Base-by-base conservation (phyloP, 2,888 invertebrate genomes). In the Netelia melanura region DNA sequence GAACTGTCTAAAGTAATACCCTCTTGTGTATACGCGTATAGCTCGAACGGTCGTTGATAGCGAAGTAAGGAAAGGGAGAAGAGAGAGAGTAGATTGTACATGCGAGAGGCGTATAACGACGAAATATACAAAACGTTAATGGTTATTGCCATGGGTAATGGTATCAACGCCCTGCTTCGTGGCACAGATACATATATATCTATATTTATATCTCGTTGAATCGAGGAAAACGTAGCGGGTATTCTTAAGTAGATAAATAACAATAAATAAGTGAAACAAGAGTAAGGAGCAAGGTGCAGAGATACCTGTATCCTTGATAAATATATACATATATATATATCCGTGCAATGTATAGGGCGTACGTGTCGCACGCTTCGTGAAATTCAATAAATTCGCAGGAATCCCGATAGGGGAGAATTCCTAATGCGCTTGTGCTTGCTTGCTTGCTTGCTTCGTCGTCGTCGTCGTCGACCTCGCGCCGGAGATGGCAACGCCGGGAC, bases 371-470 rank as follows among this genome's bases (percentile, higher is more conserved):
- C 83, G 85, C 78, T 83, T 82, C 58, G 83, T 85, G 83, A 86
- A 86, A 86, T 87, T 87, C 86, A 84, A 87, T 87, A 86, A 87
- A 87, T 86, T 87, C 82, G 77, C 83, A 74, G 82, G 80, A 86
- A 87, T 86, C 83, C 82, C 85, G 86, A 86, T 86, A 86, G 86
- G 84, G 71, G 68, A 86, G 86, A 87, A 87, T 86, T 83, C 86
- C 86, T 87, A 87, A 87, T 87, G 87, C 84, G 84, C 78, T 81
- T 70, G 8, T 58, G 77, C 74, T 30, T 71, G 64, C 25, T 72
- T 58, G 70, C 71, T 78, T 58, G 77, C 74, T 30, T 71, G 64
- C 25, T 72, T 58, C 75, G 71, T 78, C 30, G 67, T 70, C 79
- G 62, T 83, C 76, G 83, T 81, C 75, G 81, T 75, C 79, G 81